These are phyloP conservation scores for Erebia ligea DNA, from an alignment of 2,888 invertebrate genomes.

Conservation along the genomic window DNA sequence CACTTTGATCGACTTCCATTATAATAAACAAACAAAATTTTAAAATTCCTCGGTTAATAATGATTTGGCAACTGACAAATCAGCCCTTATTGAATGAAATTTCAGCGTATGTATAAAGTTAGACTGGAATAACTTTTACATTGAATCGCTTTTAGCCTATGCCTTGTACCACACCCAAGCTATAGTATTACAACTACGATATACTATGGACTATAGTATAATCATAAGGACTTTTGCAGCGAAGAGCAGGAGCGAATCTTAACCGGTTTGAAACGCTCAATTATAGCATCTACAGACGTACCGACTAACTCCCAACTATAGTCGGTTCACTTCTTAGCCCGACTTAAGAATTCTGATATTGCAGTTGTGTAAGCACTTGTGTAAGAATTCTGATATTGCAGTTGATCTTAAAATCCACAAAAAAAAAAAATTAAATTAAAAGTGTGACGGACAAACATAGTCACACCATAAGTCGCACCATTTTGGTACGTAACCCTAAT, in stretches of 20 bases:
- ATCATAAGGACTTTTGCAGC: slow-evolving; percentile 74
- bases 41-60: no score
- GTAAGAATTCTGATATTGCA: no score
- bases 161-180: slow-evolving; percentile 42
- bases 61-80: no score
- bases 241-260: slow-evolving; percentile 63
- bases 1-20: no score
- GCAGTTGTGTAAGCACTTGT: no score
- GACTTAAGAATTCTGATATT: not conserved
- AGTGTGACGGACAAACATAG: no score
- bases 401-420: no score
- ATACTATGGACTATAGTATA: slow-evolving; percentile 53
- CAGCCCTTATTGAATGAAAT: no score
- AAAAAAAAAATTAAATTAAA: no score
- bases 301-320: not conserved
- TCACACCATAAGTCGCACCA: no score
- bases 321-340: not conserved
- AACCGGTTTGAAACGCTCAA: slow-evolving; percentile 70
- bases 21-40: no score
- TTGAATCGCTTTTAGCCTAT: not conserved
- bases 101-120: not conserved
- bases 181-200: slow-evolving; percentile 61
- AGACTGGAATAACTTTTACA: not conserved
- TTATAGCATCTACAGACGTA: slow-evolving; percentile 5
- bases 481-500: no score